Conservation (phyloP, 2,113 vertebrate species). For the Cairina moschata region DNA sequence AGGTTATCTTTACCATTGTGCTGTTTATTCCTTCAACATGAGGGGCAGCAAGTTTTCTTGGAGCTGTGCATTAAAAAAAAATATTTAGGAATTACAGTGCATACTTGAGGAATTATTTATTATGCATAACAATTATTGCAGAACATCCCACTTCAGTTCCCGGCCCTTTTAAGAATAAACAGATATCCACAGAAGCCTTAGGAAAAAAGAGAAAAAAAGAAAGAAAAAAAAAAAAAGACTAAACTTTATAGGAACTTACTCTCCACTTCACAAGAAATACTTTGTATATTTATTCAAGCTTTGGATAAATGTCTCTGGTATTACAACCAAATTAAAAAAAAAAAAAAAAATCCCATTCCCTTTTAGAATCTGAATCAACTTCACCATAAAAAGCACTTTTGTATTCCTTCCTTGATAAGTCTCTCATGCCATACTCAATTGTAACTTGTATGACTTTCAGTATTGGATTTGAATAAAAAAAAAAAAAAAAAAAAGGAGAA, state of each 20-base stretch:
- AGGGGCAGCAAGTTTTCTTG: slow-evolving; percentile 79
- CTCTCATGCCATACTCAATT: not conserved
- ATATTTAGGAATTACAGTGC: not conserved
- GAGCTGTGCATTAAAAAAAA: slow-evolving; percentile 77
- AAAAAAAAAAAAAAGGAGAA: not conserved
- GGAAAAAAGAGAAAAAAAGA: too few relatives aligned
- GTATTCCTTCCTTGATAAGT: not conserved
- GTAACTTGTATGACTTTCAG: not conserved
- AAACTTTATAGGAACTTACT: not conserved
- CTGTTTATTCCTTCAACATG: slow-evolving; percentile 79
- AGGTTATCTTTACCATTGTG: slow-evolving; percentile 79
- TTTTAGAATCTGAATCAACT: not conserved
- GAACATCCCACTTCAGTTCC: not conserved
- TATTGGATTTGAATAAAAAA: not conserved
- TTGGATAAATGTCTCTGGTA: not conserved
- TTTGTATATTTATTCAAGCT: not conserved
- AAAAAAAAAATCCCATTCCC: not conserved
- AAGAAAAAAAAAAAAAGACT: not conserved
- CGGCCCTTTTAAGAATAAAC: not conserved
- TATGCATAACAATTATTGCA: not conserved
- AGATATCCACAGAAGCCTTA: not conserved
- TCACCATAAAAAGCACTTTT: not conserved
- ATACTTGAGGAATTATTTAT: not conserved
- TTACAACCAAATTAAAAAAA: not conserved
- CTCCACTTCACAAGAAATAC: not conserved